These are phyloP conservation scores for Hirtodrosophila duncani DNA, from an alignment of 2,888 invertebrate genomes.

Conservation along the genomic window DNA sequence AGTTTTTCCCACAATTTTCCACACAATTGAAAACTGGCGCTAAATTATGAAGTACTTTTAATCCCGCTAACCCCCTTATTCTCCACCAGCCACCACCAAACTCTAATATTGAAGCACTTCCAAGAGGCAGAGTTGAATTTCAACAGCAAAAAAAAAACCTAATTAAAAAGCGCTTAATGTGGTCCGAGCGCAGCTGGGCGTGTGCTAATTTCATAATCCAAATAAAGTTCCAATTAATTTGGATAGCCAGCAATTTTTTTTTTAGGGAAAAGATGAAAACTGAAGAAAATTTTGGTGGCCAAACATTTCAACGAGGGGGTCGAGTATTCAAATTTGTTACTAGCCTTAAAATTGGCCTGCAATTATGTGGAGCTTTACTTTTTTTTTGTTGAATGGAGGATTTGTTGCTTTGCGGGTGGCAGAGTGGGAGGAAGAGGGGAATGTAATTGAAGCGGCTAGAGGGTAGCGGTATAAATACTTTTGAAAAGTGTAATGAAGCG, in stretches of 20 bases:
- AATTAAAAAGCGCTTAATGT: conserved; percentile 68
- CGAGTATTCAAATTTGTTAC: too few relatives aligned
- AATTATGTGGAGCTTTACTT: too few relatives aligned
- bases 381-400: too few relatives aligned
- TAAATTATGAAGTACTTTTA: conserved; percentile 49
- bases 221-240: conserved; percentile 73
- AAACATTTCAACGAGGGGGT: too few relatives aligned
- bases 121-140: conserved; percentile 4
- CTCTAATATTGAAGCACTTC: conserved; percentile 31
- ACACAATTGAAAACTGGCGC: conserved; percentile 59
- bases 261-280: conserved; percentile 7
- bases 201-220: conserved; percentile 71
- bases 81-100: background rate
- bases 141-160: conserved; percentile 38
- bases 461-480: too few relatives aligned
- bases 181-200: conserved; percentile 32
- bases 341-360: too few relatives aligned
- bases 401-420: too few relatives aligned
- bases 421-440: too few relatives aligned
- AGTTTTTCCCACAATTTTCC: conserved; percentile 51
- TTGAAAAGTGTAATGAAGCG: conserved; percentile 1
- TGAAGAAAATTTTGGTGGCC: too few relatives aligned
- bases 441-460: too few relatives aligned
- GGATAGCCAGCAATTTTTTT: conserved; percentile 39
- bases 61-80: conserved; percentile 4